phyloP scores from a whole-genome alignment of 2,888 invertebrate species.

The Hypomecis atomaria region DNA sequence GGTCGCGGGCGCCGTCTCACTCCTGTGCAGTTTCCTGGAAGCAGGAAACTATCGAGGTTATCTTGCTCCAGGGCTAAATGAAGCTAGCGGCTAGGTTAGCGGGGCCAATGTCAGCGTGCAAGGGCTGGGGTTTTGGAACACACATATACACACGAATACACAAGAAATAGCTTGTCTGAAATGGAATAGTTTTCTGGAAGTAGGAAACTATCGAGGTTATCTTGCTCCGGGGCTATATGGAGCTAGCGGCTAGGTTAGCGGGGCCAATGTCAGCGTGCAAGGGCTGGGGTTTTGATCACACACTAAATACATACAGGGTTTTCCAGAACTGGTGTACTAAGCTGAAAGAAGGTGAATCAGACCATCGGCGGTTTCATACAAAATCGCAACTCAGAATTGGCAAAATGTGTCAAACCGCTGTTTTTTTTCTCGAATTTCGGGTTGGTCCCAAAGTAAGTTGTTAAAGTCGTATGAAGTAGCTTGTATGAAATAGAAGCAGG shows the following conservation, averaged over 20 bases:
- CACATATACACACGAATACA: background rate
- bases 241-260: constrained; percentile 67
- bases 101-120: constrained; percentile 50
- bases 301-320: background rate
- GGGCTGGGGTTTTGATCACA: constrained; percentile 24
- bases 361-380: no score
- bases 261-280: constrained; percentile 49
- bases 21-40: constrained; percentile 87
- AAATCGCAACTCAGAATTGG: no score
- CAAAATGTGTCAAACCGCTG: no score
- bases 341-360: no score
- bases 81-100: constrained; percentile 68
- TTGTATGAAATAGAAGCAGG: constrained; percentile 50
- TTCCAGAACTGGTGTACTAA: no score
- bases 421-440: no score
- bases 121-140: constrained; percentile 26
- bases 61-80: constrained; percentile 58
- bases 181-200: constrained; percentile 76
- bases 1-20: constrained; percentile 90
- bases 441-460: no score
- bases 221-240: constrained; percentile 57
- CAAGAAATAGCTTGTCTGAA: background rate
- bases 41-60: constrained; percentile 82
- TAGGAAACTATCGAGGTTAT: constrained; percentile 83
- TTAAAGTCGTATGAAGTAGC: no score